Evolutionary conservation across 2,888 invertebrate genomes (phyloP), one percentile per base, ranked within the genome.

Genomic region (Andrena flavipes): DNA sequence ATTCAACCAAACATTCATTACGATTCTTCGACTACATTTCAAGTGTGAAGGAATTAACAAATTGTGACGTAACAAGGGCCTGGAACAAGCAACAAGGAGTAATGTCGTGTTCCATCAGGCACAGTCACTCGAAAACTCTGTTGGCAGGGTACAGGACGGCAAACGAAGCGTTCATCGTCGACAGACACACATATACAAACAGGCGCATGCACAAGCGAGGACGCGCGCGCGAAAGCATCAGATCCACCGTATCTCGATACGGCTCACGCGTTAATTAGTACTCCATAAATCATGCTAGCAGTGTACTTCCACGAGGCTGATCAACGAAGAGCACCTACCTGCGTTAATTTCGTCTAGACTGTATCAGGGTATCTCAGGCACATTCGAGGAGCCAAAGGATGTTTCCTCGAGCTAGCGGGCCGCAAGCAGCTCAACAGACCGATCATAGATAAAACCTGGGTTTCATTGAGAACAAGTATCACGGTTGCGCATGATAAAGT

Each of bases 271-370:
- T 88, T 88, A 88, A 88, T 88, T 88, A 88, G 84, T 80, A 85
- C 85, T 85, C 75, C 87, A 88, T 90, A 88, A 89, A 90, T 90
- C 90, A 90, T 90, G 80, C 70, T 84, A 87, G 83, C 84, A 81
- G 79, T 81, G 79, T 84, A 72, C 84, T 88, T 89, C 84, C 85
- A 80, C 70, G 70, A 84, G 88, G 76, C 82, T 87, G 86, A 89
- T 87, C 88, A 82, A 81, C 84, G 72, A 74, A 83, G 81, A 72
- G 85, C 82, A 78, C 71, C 79, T 82, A 80, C 70, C 82, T 77
- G 77, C 74, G 86, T 85, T 87, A 86, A 87, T 84, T 87, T 84
- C 81, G 76, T 68, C 83, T 75, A 75, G 78, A 76, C 84, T 75
- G 60, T 64, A 76, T 60, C 77, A 48, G 30, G 42, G 59, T 56